Base-by-base conservation (phyloP, 2,797 vertebrate species). In the Limnodromus scolopaceus region DNA sequence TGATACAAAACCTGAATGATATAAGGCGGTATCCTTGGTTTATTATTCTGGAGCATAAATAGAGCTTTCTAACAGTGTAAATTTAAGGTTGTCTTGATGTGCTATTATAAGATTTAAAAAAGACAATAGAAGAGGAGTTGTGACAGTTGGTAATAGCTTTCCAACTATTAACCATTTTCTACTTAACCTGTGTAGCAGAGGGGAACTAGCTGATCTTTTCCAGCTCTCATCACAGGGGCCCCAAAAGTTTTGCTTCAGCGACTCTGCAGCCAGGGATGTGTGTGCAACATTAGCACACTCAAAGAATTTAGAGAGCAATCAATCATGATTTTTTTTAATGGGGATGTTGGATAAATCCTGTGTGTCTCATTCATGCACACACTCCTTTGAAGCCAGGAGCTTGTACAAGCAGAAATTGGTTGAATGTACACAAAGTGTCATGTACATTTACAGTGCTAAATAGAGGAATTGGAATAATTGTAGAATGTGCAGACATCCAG, bases 321-420 rank as follows among this genome's bases (percentile, higher is more conserved):
- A 55, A 18, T 79, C 58, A 48, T 4, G 36, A 51, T 49, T 58
- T 64, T 48, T 58, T 58, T 57, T 38, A 34, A 83, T 66, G 66
- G 43, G 11, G 6, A 16, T 79, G 14, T 58, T 84, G 32, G 23
- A 38, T 86, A 86, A 90, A 65, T 75, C 36, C 45, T 32, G 19
- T 34, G 25, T 38, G 16, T 81, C 39, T 66, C 41, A 41, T 63
- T 96, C 54, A 41, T 55, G 39, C 20, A 32, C 11, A 58, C 14
- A 22, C 6, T 36, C 39, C 87, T 93, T 89, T 94, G 85, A 95
- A 96, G 68, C 25, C 48, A 89, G 49, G 55, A 95, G 63, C 74
- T n/a, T 85, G 19, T 48, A 81, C 46, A 66, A 89, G 48, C 51
- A 90, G 69, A 88, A 84, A 76, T 76, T 76, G 23, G 25, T 60